phyloP scores from a whole-genome alignment of 2,888 invertebrate genomes.

The Archips crataeganus region DNA sequence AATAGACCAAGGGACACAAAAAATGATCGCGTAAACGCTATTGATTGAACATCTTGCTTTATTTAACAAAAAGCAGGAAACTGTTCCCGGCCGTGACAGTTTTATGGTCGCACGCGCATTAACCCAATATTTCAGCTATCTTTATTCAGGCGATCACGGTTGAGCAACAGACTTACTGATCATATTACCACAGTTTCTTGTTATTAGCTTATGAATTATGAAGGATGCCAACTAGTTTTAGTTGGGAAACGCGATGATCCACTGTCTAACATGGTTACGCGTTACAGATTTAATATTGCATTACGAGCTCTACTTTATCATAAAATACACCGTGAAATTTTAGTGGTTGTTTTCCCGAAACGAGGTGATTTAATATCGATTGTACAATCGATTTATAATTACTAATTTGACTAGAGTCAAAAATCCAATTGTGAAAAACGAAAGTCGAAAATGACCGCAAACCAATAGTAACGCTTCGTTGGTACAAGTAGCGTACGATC shows the following conservation, averaged over 20 bases:
- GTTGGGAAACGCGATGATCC: not conserved
- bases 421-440: no score
- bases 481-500: no score
- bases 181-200: conserved; percentile 11
- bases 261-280: not conserved
- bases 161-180: conserved; percentile 23
- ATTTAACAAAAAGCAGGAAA: conserved; percentile 56
- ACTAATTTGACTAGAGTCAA: no score
- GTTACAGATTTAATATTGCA: not conserved
- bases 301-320: not conserved
- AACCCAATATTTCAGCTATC: conserved; percentile 33
- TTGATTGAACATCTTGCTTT: conserved; percentile 67
- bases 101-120: conserved; percentile 33
- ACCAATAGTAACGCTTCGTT: no score
- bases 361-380: no score
- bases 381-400: no score
- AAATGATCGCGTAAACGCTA: conserved; percentile 54
- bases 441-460: no score
- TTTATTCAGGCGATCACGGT: conserved; percentile 18
- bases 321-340: no score
- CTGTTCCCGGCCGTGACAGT: conserved; percentile 48
- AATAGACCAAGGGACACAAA: conserved; percentile 35
- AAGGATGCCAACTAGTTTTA: not conserved
- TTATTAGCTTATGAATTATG: conserved; percentile 4
- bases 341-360: no score